phyloP scores from a whole-genome alignment of 2,797 vertebrate species.

The Philypnodon macrostomus region DNA sequence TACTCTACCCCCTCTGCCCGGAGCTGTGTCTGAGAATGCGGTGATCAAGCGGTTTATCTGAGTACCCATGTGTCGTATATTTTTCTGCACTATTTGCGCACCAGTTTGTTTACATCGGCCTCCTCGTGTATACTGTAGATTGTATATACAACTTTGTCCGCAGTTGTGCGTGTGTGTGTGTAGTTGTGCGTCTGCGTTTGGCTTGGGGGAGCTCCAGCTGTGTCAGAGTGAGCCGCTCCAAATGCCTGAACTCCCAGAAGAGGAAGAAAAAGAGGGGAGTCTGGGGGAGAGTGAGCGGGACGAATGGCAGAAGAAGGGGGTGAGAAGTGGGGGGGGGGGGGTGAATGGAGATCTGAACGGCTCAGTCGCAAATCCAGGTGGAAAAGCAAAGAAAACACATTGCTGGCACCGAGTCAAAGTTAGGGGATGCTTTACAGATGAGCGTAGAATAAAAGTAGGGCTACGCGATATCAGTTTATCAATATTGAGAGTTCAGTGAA shows the following conservation, averaged over 20 bases:
- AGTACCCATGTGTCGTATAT: conserved; percentile 63
- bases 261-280: conserved; percentile 67
- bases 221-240: conserved; percentile 82
- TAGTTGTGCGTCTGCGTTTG: conserved; percentile 64
- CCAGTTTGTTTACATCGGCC: conserved; percentile 69
- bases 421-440: conserved; percentile 22
- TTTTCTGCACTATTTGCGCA: conserved; percentile 65
- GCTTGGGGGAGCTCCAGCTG: conserved; percentile 84
- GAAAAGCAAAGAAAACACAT: conserved; percentile 25
- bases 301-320: conserved; percentile 31
- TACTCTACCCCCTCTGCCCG: no score
- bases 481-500: no score
- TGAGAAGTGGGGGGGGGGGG: conserved; percentile 29
- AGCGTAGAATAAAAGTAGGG: conserved; percentile 2
- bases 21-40: conserved; percentile 56
- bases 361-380: conserved; percentile 59
- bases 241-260: conserved; percentile 83
- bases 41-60: conserved; percentile 65
- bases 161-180: conserved; percentile 34
- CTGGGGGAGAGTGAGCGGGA: conserved; percentile 51
- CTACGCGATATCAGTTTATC: conserved; percentile 1
- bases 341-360: conserved; percentile 47
- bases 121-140: conserved; percentile 59
- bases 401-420: conserved; percentile 10
- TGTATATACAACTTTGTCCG: conserved; percentile 63